Conservation (phyloP, 2,888 invertebrate species). For the Thymelicus acteon region DNA sequence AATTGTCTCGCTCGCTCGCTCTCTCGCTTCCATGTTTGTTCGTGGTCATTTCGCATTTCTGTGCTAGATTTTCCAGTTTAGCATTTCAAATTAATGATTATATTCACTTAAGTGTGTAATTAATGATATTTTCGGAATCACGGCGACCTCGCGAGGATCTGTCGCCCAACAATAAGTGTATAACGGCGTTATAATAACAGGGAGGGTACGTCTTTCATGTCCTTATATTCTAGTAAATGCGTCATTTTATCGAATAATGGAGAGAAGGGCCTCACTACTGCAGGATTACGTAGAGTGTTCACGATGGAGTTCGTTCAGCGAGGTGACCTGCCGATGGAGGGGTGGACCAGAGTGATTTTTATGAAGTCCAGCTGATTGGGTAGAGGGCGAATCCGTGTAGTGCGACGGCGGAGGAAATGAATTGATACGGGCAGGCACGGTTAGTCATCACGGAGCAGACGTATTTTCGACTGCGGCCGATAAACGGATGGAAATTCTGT, state of each 20-base stretch:
- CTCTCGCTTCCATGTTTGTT: constrained; percentile 84
- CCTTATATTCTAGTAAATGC: constrained; percentile 82
- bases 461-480: constrained; percentile 63
- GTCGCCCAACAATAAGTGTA: constrained; percentile 77
- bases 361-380: constrained; percentile 76
- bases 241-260: constrained; percentile 82
- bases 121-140: constrained; percentile 79
- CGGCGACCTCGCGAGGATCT: constrained; percentile 80
- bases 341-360: constrained; percentile 54
- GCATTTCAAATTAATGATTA: constrained; percentile 74
- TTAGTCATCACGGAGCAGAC: constrained; percentile 75
- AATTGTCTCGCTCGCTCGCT: constrained; percentile 74
- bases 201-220: constrained; percentile 84
- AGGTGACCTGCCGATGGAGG: constrained; percentile 39
- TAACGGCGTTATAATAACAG: constrained; percentile 78
- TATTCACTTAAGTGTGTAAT: constrained; percentile 75
- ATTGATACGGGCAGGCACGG: constrained; percentile 71
- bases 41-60: constrained; percentile 82
- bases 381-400: constrained; percentile 73
- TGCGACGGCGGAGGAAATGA: constrained; percentile 64
- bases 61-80: constrained; percentile 80
- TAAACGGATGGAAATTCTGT: constrained; percentile 57
- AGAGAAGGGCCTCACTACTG: constrained; percentile 58
- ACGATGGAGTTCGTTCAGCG: constrained; percentile 40
- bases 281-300: constrained; percentile 52